A percentile compares a stretch with the other conserved stretches of the same genome.
Conservation (phyloP, 1,140 invertebrate species). For the Brachionus manjavacas region DNA sequence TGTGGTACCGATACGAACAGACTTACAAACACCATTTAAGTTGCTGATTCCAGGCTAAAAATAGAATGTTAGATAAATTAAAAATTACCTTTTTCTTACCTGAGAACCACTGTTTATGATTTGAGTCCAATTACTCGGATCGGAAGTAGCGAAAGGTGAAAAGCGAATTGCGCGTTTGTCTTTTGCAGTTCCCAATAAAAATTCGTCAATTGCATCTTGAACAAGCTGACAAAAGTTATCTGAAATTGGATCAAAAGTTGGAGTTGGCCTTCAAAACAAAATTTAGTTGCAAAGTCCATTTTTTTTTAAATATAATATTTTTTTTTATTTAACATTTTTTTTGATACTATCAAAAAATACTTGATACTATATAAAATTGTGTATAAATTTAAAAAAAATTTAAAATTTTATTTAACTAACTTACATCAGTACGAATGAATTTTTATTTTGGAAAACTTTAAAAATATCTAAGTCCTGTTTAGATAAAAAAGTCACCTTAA, state of each 20-base stretch:
- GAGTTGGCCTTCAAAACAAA: not conserved
- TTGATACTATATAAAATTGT: no score
- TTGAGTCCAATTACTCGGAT: not conserved
- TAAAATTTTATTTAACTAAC: no score
- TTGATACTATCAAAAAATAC: no score
- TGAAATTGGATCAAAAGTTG: conserved; percentile 13
- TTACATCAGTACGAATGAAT: no score
- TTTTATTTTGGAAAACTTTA: no score
- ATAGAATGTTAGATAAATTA: not conserved
- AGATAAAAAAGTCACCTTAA: no score
- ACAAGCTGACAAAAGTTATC: not conserved
- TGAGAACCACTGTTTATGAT: conserved; percentile 3
- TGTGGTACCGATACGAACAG: not conserved
- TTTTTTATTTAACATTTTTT: no score
- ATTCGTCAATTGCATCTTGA: not conserved
- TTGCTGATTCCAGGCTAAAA: not conserved
- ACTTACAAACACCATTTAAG: conserved; percentile 4
- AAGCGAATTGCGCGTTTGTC: not conserved
- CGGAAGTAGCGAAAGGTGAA: conserved; percentile 4
- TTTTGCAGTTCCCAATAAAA: not conserved
- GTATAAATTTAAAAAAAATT: no score
- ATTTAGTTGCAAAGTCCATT: not conserved
- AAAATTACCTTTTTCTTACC: not conserved
- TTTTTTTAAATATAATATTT: no score
- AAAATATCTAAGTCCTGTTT: no score